Evolutionary conservation across 2,113 vertebrate genomes (phyloP).

Genomic region (Prunella himalayana): DNA sequence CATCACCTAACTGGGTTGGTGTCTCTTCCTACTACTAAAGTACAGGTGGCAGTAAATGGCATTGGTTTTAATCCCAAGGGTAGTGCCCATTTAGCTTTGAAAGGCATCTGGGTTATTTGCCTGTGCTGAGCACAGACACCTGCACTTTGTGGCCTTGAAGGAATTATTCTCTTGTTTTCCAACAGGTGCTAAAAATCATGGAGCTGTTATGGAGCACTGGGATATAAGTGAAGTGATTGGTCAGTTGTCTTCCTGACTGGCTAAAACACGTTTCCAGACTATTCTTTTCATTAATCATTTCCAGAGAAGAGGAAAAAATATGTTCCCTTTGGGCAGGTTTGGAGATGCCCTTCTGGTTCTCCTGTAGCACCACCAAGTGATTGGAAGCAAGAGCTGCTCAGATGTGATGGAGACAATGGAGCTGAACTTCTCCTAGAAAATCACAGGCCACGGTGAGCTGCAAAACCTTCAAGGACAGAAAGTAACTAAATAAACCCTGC

Average conservation of each 20-base stretch:
- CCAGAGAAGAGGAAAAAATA: not conserved
- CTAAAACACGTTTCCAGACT: not conserved
- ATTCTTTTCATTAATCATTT: not conserved
- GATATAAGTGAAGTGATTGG: not conserved
- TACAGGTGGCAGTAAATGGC: not conserved
- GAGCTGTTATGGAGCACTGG: not conserved
- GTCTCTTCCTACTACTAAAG: not conserved
- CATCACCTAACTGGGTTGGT: not conserved
- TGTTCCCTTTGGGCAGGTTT: not conserved
- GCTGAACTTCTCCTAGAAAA: not conserved
- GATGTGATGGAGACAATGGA: accelerated
- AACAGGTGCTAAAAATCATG: not conserved
- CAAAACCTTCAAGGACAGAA: not conserved
- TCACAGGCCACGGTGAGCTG: not conserved
- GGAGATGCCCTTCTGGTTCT: not conserved
- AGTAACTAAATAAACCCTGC: not conserved
- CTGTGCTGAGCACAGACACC: not conserved
- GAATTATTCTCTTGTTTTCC: not conserved
- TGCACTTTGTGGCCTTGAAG: not conserved
- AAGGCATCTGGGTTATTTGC: not conserved
- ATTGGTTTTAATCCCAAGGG: not conserved
- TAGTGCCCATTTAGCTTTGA: not conserved
- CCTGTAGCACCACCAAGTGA: not conserved
- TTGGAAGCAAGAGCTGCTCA: not conserved
- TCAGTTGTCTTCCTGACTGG: not conserved